These are phyloP conservation scores for Scaptomyza cyrtandrae DNA, from an alignment of 2,888 invertebrate species.

Conservation along the genomic window DNA sequence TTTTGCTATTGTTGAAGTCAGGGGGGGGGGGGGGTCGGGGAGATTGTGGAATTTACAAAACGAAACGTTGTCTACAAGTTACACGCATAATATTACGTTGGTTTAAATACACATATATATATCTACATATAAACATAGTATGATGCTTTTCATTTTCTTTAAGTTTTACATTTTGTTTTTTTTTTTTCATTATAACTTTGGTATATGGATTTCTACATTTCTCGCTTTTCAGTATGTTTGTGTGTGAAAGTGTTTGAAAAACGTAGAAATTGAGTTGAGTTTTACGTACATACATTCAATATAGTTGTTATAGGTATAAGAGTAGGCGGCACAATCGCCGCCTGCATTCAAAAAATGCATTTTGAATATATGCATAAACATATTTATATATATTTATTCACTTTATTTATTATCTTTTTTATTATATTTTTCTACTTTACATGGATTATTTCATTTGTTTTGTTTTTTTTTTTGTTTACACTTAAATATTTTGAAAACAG, in stretches of 20 bases:
- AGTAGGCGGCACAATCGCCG: conserved; percentile 22
- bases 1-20: conserved; percentile 39
- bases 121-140: conserved; percentile 78
- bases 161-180: conserved; percentile 49
- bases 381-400: conserved; percentile 23
- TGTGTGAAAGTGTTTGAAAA: conserved; percentile 29
- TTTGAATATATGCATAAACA: conserved; percentile 38
- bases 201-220: conserved; percentile 81
- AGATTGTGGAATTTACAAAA: conserved; percentile 60
- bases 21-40: conserved; percentile 7
- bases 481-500: conserved; percentile 50
- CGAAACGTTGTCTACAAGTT: conserved; percentile 71
- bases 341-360: conserved; percentile 47
- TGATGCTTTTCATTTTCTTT: conserved; percentile 52
- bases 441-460: conserved; percentile 53
- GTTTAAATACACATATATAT: conserved; percentile 66
- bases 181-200: conserved; percentile 75
- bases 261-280: conserved; percentile 72
- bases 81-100: conserved; percentile 57
- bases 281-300: conserved; percentile 74
- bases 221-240: conserved; percentile 27
- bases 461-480: conserved; percentile 33
- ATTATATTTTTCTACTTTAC: conserved; percentile 66
- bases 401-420: conserved; percentile 28
- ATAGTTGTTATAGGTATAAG: conserved; percentile 56